Evolutionary conservation across 2,797 vertebrate genomes (phyloP).

Genomic region (Lophius americanus): DNA sequence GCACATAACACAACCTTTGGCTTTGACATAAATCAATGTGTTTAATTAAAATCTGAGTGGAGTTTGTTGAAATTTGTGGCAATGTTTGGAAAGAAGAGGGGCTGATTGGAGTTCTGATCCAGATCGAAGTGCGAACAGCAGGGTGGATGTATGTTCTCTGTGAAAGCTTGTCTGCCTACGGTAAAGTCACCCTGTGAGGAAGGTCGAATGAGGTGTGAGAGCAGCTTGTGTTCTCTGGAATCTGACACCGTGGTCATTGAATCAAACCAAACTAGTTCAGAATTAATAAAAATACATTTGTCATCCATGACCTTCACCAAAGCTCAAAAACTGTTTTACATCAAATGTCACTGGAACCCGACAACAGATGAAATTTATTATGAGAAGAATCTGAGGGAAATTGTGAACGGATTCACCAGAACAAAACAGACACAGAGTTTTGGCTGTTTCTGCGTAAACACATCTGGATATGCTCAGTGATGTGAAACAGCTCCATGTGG

Average conservation of each 20-base stretch:
- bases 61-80: too few relatives aligned
- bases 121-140: too few relatives aligned
- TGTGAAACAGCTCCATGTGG: slow-evolving; percentile 60
- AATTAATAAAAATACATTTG: neutral
- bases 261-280: neutral
- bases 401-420: slow-evolving; percentile 45
- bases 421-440: slow-evolving; percentile 42
- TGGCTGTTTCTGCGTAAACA: slow-evolving; percentile 5
- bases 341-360: neutral
- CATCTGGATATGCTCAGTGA: slow-evolving; percentile 61
- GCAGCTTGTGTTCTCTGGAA: neutral
- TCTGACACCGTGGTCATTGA: neutral
- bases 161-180: too few relatives aligned
- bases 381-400: slow-evolving; percentile 24
- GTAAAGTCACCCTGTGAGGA: too few relatives aligned
- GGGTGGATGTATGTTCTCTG: too few relatives aligned
- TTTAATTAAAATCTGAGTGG: too few relatives aligned
- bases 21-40: too few relatives aligned
- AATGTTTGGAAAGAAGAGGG: too few relatives aligned
- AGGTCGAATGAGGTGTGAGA: neutral
- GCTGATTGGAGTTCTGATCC: too few relatives aligned
- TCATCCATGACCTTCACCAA: slow-evolving; percentile 1
- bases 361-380: slow-evolving; percentile 46
- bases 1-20: too few relatives aligned
- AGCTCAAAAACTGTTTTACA: neutral